These are phyloP conservation scores for Drosophila atripex DNA, from an alignment of 2,888 invertebrate genomes.

Conservation along the genomic window DNA sequence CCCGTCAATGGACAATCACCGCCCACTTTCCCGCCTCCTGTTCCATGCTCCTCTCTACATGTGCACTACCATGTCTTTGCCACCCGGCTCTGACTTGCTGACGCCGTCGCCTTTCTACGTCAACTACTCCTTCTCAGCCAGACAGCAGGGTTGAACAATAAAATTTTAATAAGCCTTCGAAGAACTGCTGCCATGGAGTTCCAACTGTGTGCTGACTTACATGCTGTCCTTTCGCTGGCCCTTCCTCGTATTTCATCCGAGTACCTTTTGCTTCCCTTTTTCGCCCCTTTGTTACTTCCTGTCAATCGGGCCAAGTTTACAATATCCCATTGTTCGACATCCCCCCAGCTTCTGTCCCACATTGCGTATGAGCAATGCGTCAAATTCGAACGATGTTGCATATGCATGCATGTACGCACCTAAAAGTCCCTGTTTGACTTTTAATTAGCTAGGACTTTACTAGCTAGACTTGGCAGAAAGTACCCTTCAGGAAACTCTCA, in stretches of 20 bases:
- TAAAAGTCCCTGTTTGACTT: constrained; percentile 26
- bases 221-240: constrained; percentile 15
- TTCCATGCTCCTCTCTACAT: constrained; percentile 3
- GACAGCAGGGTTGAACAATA: constrained; percentile 53
- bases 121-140: constrained; percentile 35
- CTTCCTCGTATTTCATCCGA: background rate
- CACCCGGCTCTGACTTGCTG: constrained; percentile 14
- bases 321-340: constrained; percentile 28
- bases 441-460: constrained; percentile 29
- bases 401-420: background rate
- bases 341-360: constrained; percentile 27
- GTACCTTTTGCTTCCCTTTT: background rate
- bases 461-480: background rate
- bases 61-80: constrained; percentile 18
- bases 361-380: constrained; percentile 39
- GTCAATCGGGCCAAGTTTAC: constrained; percentile 30
- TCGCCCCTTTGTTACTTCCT: constrained; percentile 16
- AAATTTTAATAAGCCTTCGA: constrained; percentile 58
- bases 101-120: constrained; percentile 15
- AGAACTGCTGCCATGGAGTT: constrained; percentile 28
- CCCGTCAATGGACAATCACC: constrained; percentile 41
- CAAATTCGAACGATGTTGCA: constrained; percentile 23
- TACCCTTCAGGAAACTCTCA: background rate
- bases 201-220: constrained; percentile 27
- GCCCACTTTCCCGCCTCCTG: constrained; percentile 11